Percentiles rank a stretch among this genome's conserved stretches.
phyloP scores from a whole-genome alignment of 1,140 invertebrate species.

The Amphibalanus amphitrite region DNA sequence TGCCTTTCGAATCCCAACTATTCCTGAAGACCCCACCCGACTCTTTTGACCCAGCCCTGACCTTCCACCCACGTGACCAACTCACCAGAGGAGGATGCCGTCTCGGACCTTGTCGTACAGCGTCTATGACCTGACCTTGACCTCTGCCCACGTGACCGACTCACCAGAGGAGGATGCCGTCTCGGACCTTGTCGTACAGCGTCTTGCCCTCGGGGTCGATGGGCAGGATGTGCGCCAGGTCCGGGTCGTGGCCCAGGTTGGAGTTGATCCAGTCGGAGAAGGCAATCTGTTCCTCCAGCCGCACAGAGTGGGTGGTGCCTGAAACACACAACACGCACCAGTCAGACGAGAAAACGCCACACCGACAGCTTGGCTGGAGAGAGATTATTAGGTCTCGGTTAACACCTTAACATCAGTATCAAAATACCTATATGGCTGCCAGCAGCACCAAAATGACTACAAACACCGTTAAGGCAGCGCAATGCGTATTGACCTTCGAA shows the following conservation, averaged over 20 bases:
- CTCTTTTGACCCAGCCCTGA: no score
- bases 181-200: slow-evolving; percentile 84
- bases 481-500: no score
- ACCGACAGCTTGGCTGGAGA: neutral
- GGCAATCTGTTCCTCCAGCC: slow-evolving; percentile 90
- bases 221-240: slow-evolving; percentile 75
- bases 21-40: no score
- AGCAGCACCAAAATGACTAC: no score
- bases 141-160: slow-evolving; percentile 13
- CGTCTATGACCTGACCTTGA: slow-evolving; percentile 4
- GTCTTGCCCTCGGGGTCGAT: slow-evolving; percentile 75
- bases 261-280: slow-evolving; percentile 98
- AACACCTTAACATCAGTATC: neutral
- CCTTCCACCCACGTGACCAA: slow-evolving; percentile 3
- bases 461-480: no score
- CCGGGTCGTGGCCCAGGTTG: slow-evolving; percentile 71
- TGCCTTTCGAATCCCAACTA: no score
- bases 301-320: slow-evolving; percentile 50
- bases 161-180: slow-evolving; percentile 85
- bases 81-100: slow-evolving; percentile 2
- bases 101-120: no score
- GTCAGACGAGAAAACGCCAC: neutral
- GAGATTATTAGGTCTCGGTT: no score
- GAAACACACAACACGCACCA: neutral
- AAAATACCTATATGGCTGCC: no score